phyloP scores from a whole-genome alignment of 2,113 vertebrate genomes.

The Lamprologus speciosus region DNA sequence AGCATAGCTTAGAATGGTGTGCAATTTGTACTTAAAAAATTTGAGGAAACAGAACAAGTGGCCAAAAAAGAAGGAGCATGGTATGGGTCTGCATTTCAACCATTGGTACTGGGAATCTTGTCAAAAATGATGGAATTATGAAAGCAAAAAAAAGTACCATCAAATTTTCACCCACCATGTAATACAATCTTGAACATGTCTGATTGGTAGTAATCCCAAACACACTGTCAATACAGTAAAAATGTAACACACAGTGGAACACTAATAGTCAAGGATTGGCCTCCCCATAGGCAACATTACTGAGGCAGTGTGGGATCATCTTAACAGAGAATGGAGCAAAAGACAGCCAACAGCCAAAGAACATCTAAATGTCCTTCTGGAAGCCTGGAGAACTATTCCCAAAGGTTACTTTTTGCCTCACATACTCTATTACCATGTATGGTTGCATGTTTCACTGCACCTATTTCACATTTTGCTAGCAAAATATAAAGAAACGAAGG shows the following conservation, averaged over 20 bases:
- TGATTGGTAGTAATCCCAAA: neutral
- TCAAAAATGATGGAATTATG: neutral
- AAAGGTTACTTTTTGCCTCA: neutral
- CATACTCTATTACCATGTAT: neutral
- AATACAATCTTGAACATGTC: neutral
- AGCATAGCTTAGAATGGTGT: neutral
- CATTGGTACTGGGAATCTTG: neutral
- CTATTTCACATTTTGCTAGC: neutral
- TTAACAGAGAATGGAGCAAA: neutral
- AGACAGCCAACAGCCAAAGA: neutral
- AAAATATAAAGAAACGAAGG: neutral
- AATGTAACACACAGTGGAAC: neutral
- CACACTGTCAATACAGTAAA: neutral
- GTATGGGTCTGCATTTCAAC: neutral
- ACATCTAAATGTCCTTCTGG: neutral
- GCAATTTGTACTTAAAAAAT: neutral
- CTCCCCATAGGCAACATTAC: neutral
- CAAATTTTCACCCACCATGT: neutral
- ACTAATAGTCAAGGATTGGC: neutral
- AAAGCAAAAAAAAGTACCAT: neutral
- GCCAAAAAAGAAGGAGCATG: neutral
- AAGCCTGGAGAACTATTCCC: neutral
- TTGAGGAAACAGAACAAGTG: neutral
- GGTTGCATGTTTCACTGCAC: neutral
- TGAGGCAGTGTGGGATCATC: neutral